Percentiles rank a stretch among this genome's conserved stretches.
Evolutionary conservation across 2,113 vertebrate genomes (phyloP).

Genomic region (Hepsetus odoe): DNA sequence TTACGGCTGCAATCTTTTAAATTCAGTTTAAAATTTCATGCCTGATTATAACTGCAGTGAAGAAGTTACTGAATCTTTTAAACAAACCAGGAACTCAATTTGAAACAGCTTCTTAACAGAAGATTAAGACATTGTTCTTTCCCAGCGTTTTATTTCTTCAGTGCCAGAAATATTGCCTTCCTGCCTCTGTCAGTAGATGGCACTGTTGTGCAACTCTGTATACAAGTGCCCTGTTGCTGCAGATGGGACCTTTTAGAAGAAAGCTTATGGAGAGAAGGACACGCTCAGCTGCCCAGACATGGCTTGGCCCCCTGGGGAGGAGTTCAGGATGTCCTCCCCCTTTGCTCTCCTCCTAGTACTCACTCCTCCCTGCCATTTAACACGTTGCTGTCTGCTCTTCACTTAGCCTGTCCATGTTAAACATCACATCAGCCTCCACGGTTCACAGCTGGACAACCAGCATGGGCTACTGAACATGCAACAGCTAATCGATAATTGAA

Average conservation of each 20-base stretch:
- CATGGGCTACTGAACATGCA: conserved; percentile 19
- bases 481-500: conserved; percentile 28
- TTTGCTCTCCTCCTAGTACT: not conserved
- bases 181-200: conserved; percentile 61
- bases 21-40: not conserved
- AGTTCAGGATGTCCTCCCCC: conserved; percentile 20
- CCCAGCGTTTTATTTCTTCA: not conserved
- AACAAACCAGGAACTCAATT: no score
- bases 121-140: not conserved
- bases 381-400: conserved; percentile 34
- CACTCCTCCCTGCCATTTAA: conserved; percentile 50
- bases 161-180: not conserved
- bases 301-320: conserved; percentile 42
- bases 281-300: conserved; percentile 45
- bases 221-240: conserved; percentile 26
- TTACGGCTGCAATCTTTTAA: not conserved
- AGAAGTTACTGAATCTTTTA: no score
- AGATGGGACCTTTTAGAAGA: conserved; percentile 38
- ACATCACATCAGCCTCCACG: conserved; percentile 34
- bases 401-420: conserved; percentile 48
- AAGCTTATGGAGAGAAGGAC: conserved; percentile 22
- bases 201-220: conserved; percentile 46
- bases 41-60: not conserved
- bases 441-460: conserved; percentile 22
- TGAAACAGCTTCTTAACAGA: not conserved